Percentiles rank a stretch among this genome's conserved stretches.
These are phyloP conservation scores for Chaenogobius annularis DNA, from an alignment of 2,113 vertebrate species.

Conservation along the genomic window DNA sequence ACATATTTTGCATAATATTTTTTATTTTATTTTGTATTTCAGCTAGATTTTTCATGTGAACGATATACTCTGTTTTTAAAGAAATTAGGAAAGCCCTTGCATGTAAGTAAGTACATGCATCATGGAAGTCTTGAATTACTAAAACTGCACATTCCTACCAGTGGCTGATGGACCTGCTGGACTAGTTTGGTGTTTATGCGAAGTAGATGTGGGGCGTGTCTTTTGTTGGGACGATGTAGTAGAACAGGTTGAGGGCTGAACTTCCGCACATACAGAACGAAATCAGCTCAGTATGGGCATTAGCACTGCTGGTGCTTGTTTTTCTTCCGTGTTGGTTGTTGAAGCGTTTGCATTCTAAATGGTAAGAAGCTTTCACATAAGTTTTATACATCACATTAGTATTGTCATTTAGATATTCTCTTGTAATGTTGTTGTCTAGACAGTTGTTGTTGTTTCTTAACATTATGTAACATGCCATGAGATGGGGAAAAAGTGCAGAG, in stretches of 20 bases:
- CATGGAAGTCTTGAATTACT: constrained; percentile 25
- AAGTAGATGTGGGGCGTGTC: constrained; percentile 54
- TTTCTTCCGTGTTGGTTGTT: constrained; percentile 3
- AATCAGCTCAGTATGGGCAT: constrained; percentile 13
- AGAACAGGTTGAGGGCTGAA: constrained; percentile 60
- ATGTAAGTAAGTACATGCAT: not conserved
- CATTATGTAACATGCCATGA: not conserved
- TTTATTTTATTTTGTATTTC: not conserved
- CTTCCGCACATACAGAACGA: constrained; percentile 35
- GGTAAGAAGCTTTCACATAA: constrained; percentile 53
- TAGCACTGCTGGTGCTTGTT: not conserved
- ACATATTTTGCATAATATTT: not conserved
- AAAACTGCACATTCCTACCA: constrained; percentile 15
- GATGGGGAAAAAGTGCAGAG: not conserved
- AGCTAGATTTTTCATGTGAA: not conserved
- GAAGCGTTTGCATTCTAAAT: constrained; percentile 21
- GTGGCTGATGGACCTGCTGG: constrained; percentile 37
- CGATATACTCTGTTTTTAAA: no score
- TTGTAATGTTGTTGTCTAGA: not conserved
- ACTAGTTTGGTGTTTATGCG: constrained; percentile 48
- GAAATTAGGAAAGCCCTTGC: no score
- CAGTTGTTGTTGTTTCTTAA: not conserved
- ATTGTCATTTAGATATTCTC: not conserved
- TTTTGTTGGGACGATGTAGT: constrained; percentile 49
- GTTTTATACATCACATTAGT: not conserved